Conservation (phyloP, 2,113 vertebrate species). For the Puffinus mauretanicus region DNA sequence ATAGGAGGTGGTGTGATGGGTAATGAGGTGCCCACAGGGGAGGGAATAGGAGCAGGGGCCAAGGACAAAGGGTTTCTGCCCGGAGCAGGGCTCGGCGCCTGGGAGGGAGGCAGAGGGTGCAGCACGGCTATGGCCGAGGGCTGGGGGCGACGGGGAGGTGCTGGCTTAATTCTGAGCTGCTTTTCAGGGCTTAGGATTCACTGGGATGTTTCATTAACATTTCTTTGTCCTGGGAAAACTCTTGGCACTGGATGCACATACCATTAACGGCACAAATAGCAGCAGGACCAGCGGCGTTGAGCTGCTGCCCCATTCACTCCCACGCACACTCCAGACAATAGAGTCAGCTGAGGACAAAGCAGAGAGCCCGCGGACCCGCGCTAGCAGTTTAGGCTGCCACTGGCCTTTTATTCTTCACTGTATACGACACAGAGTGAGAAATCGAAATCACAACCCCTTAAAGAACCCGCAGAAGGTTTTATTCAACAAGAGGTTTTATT, state of each 20-base stretch:
- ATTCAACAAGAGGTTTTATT: not conserved
- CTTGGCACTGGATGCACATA: not conserved
- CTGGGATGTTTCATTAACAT: not conserved
- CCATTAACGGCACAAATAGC: not conserved
- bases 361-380: not conserved
- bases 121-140: fast-evolving
- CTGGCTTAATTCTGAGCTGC: not conserved
- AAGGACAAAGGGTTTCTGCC: not conserved
- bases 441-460: not conserved
- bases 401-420: not conserved
- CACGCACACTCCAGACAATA: not conserved
- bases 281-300: not conserved
- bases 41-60: not conserved
- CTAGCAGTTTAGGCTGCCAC: not conserved
- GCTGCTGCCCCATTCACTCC: not conserved
- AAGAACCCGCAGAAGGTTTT: not conserved
- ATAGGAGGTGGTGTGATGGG: not conserved
- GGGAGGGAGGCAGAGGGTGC: not conserved
- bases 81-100: fast-evolving
- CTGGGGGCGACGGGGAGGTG: not conserved
- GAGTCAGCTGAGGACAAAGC: slow-evolving; percentile 19
- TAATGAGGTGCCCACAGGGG: not conserved
- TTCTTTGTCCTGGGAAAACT: slow-evolving; percentile 1
- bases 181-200: not conserved
- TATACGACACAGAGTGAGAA: not conserved